Base-by-base conservation (phyloP, 2,797 vertebrate genomes). In the Hoplostethus atlanticus region DNA sequence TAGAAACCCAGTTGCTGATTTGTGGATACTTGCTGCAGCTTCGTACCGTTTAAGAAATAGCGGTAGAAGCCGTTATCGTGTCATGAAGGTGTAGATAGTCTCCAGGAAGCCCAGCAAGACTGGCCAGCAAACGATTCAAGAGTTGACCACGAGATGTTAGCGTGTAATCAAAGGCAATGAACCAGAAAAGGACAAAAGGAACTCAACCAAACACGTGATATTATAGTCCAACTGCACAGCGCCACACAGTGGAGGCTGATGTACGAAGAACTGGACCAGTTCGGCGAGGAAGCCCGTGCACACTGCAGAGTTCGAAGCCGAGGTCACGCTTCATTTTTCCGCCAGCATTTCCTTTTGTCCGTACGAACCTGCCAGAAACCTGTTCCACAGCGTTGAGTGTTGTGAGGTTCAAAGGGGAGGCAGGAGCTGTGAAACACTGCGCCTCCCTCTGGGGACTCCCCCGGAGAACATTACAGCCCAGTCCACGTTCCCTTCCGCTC, bases 401-500 rank as follows among this genome's bases (percentile, higher is more conserved):
- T 21, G 21, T 21, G 21, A 21, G 21, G 21, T 21, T 21, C 21
- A 21, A 21, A 56, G 62, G 11, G 0, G 7, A 51, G 53, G 34
- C 16, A 15, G 60, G 46, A 16, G 30, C 40, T 6, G 3, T 8
- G 11, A 52, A 60, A 66, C 56, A 30, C 4, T 6, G 11, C 0
- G 4, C 30, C 34, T 67, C 60, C 48, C 79, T 59, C 57, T 16
- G 0, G 58, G 80, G 80, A 79, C 16, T 10, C n/a, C 65, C 58
- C 36, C 0, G 4, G 30, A 68, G 73, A 12, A 52, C 46, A 1
- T 52, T 54, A 30, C 11, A 7, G 57, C 58, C 56, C 50, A n/a
- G 30, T 31, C 70, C 64, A 68, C 47, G 30, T 73, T 67, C 68
- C 64, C 21, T 21, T 6, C 5, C 30, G 54, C 63, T 68, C 71